Evolutionary conservation across 2,113 vertebrate genomes (phyloP), one percentile per base, ranked within the genome.

Genomic region (Oostethus manadensis): DNA sequence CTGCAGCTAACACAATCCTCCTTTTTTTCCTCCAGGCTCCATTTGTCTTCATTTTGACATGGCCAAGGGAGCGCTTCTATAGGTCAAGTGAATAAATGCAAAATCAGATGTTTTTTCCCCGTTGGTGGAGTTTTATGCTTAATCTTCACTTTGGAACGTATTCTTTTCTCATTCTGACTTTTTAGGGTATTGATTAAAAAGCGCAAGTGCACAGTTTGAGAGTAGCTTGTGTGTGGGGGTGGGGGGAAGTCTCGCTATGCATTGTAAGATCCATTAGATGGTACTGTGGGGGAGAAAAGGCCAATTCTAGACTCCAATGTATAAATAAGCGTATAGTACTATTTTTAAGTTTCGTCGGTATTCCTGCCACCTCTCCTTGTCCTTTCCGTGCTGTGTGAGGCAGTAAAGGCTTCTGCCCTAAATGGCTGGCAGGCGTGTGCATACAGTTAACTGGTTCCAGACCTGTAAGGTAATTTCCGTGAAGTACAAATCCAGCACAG

Each of bases 41-140:
- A 73, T 80, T 70, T 61, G 45, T 78, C 68, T 71, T 79, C 17
- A 74, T 66, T 59, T 62, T 71, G 43, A 73, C 7, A 15, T 51
- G 16, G 22, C 26, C 45, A 55, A 49, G 35, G 50, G 56, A 43
- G 42, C 29, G 8, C 4, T 33, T 33, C 29, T 3, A 33, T 48
- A 51, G 13, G 21, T 49, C 16, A 50, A 62, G 65, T 35, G 16
- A 18, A 42, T 38, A 48, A 56, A 56, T 15, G 20, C 35, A 20
- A 56, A 56, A 21, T 15, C 6, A 22, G 10, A 21, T 1, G 4
- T 53, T 16, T 29, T 55, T 42, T 56, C 54, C 3, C 20, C 33
- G 10, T 33, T 1, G 29, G 2, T 21, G 8, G 10, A 15, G 17
- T 21, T 55, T 20, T 29, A 16, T 33, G 23, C 50, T 9, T 29